phyloP scores from a whole-genome alignment of 2,113 vertebrate genomes.

The Apaloderma vittatum region DNA sequence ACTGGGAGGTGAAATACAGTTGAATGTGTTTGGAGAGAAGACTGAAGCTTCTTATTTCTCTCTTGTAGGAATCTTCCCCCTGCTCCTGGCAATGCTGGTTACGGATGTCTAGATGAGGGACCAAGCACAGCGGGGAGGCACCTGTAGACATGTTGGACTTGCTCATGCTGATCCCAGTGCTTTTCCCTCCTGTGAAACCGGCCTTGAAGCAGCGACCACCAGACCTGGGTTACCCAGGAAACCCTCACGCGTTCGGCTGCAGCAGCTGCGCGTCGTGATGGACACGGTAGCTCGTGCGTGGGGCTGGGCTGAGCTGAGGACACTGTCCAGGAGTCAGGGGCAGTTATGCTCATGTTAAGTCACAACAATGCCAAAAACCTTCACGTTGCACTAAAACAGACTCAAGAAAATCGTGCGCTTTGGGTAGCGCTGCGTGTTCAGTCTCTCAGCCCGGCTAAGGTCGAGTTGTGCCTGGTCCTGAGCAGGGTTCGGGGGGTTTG shows the following conservation, averaged over 20 bases:
- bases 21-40: background rate
- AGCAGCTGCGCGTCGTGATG: fast-evolving
- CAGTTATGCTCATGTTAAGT: fast-evolving
- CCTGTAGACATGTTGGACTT: background rate
- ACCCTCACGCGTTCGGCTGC: background rate
- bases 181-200: background rate
- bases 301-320: background rate
- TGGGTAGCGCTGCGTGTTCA: fast-evolving
- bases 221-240: background rate
- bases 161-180: background rate
- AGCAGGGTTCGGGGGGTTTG: background rate
- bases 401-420: fast-evolving
- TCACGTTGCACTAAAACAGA: fast-evolving
- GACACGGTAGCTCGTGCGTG: fast-evolving
- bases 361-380: background rate
- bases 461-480: background rate
- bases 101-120: background rate
- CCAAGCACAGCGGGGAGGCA: fast-evolving
- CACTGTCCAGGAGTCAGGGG: background rate
- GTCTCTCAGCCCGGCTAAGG: background rate
- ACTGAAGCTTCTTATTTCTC: background rate
- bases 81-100: conserved; percentile 28
- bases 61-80: conserved; percentile 27
- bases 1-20: background rate
- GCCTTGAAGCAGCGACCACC: background rate